Percentiles rank a stretch among this genome's conserved stretches.
Evolutionary conservation across 2,797 vertebrate genomes (phyloP).

Genomic region (Enteromius afrohamiltoni): DNA sequence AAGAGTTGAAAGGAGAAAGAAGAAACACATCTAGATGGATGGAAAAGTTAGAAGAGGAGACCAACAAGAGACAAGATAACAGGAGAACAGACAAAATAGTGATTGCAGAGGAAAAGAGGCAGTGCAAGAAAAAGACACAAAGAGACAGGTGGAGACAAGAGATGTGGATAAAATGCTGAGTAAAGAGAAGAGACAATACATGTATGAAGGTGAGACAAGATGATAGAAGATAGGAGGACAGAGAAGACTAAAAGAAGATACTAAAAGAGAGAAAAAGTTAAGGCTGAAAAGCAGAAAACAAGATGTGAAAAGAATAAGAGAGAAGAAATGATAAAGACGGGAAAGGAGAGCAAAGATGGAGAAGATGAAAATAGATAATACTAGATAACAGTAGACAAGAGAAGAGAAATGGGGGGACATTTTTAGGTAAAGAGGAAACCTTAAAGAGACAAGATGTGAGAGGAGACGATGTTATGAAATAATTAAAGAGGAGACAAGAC

Average conservation of each 20-base stretch:
- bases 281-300: slow-evolving; percentile 5
- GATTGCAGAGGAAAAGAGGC: neutral
- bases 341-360: slow-evolving; percentile 58
- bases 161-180: neutral
- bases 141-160: neutral
- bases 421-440: neutral
- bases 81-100: neutral
- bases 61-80: neutral
- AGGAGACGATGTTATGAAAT: no score
- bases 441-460: neutral
- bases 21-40: neutral
- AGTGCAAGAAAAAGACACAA: neutral
- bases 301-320: slow-evolving; percentile 63
- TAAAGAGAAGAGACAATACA: neutral
- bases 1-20: neutral
- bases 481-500: no score
- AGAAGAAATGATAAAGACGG: neutral
- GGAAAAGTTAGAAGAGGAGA: neutral
- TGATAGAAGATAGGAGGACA: neutral
- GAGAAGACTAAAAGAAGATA: neutral
- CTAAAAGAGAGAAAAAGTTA: neutral
- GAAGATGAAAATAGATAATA: slow-evolving; percentile 57
- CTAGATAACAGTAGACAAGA: slow-evolving; percentile 62
- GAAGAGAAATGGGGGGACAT: slow-evolving; percentile 65
- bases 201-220: neutral